These are phyloP conservation scores for Halesus radiatus DNA, from an alignment of 1,140 invertebrate species.

Conservation along the genomic window DNA sequence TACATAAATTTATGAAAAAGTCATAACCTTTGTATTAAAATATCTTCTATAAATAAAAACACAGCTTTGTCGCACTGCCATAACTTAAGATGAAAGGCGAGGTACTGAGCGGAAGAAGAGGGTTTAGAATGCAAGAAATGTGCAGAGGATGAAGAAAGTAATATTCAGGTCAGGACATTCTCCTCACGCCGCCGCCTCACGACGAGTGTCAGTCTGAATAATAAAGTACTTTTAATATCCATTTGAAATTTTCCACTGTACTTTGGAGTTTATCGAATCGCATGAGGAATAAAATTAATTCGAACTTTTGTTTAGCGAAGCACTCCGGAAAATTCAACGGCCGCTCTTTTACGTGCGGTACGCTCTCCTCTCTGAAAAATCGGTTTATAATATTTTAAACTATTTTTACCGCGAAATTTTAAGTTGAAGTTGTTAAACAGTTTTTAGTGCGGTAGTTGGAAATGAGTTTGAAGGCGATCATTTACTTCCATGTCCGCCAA, in stretches of 20 bases:
- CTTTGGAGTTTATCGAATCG: not conserved
- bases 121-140: conserved; percentile 4
- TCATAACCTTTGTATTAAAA: too few relatives aligned
- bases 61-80: too few relatives aligned
- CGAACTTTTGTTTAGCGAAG: not conserved
- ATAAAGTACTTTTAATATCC: not conserved
- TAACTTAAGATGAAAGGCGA: too few relatives aligned
- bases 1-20: too few relatives aligned
- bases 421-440: not conserved
- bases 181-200: not conserved
- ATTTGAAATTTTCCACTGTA: not conserved
- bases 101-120: too few relatives aligned
- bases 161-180: conserved; percentile 1
- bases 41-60: too few relatives aligned
- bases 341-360: not conserved
- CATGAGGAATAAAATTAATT: conserved; percentile 12
- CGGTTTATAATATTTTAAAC: not conserved
- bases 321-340: not conserved
- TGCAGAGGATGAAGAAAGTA: not conserved
- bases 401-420: not conserved
- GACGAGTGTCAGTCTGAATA: not conserved
- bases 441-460: not conserved
- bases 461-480: not conserved
- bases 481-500: not conserved
- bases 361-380: not conserved